Evolutionary conservation across 2,113 vertebrate species (phyloP), one percentile per base, ranked within the genome.

Genomic region (Circaetus gallicus): DNA sequence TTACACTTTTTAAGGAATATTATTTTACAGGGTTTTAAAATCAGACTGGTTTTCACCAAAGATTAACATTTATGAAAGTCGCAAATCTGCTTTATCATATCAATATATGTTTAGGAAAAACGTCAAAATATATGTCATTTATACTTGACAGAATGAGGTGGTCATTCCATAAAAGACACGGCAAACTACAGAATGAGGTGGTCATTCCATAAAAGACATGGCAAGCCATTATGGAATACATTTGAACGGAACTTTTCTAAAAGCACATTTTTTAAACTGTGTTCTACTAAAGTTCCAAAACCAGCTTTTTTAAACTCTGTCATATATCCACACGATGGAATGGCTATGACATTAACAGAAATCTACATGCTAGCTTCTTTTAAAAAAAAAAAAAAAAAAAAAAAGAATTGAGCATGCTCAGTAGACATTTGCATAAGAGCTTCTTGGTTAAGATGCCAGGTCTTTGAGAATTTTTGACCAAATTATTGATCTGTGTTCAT

Each of bases 391-490:
- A 38, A 21, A 13, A 40, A 15, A n/a, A 40, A 16, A 36, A 40
- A 29, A 45, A 40, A 38, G 14, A 13, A 38, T 22, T 49, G 79
- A 93, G 45, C 52, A 61, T 90, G 69, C 71, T 83, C 86, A 93
- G 55, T 63, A 82, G 69, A 25, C n/a, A 43, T 74, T 93, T 86
- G 58, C 67, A 9, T 63, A 77, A 58, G 32, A 72, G 10, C 40
- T 80, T 52, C 63, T 89, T 79, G 50, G 29, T 90, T 81, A 70
- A 76, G 61, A 73, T 62, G 49, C 43, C 17, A 11, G 29, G 42
- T 81, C 95, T 76, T 71, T 82, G 34, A 94, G 69, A 95, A 16
- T 82, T 95, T 89, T 92, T 92, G 49, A 81, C 28, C 31, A 59
- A 67, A 56, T 69, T 90, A 67, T 89, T 94, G 47, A 82, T 86